Evolutionary conservation across 2,797 vertebrate species (phyloP), one percentile per base, ranked within the genome.

Genomic region (Anguilla marmorata): DNA sequence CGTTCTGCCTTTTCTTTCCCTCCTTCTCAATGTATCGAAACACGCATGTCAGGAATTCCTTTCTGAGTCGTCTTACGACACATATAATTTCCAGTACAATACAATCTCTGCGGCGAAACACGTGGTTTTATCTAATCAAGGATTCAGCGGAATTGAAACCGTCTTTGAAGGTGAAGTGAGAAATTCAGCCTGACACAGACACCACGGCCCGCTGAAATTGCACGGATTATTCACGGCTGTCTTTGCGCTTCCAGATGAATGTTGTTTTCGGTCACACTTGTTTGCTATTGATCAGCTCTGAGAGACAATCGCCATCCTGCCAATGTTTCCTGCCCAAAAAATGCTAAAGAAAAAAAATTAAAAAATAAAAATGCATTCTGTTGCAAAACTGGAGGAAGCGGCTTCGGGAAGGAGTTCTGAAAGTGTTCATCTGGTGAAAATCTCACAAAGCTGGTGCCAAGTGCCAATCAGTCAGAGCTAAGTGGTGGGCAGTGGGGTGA

Each of bases 221-320:
- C 86, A 90, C 86, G 74, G 91, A 89, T 92, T 92, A 89, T 90
- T 93, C 86, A 92, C 94, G 95, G 93, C 94, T 93, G 91, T 89
- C 88, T 90, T 93, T 93, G 94, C 95, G 93, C 94, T 90, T 89
- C 88, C 92, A 94, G 94, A 95, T 94, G 94, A 94, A 93, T 94
- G 93, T 94, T 95, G 93, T 94, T 92, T 5, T 95, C 94, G 94
- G 93, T 94, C 93, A 90, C 93, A 94, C 94, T 94, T 93, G 92
- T 86, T 50, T 74, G 41, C 24, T 19, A 58, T 56, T 93, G 92
- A 90, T 91, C 92, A 5, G 87, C 89, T 14, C 93, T 94, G 88
- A 90, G 88, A 90, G 90, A 30, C 87, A 48, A 86, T 82, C 63
- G n/a, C 60, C 37, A 4, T 19, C 11, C 58, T 66, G 48, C 56